Base-by-base conservation (phyloP, 2,113 vertebrate genomes). In the Struthidea cinerea region DNA sequence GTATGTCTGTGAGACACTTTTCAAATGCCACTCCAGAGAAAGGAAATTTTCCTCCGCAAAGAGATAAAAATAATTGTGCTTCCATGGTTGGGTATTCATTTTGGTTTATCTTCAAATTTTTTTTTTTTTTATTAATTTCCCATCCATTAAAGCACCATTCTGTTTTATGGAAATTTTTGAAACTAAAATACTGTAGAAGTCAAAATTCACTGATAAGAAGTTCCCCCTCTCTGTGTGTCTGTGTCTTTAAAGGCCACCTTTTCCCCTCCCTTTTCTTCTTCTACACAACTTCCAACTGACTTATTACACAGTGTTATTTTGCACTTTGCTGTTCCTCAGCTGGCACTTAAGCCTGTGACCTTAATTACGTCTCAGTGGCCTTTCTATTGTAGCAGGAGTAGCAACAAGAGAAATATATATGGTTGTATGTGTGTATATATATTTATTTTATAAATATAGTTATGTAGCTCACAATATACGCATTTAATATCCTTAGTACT, bases 341-440 rank as follows among this genome's bases (percentile, higher is more conserved):
- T 81, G 37, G 11, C 71, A 33, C 30, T 89, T 56, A 41, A 93
- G 18, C 61, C 57, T 89, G 18, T 77, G 82, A 91, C 37, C 41
- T 94, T 97, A 96, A 93, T 96, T 94, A 91, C 21, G 33, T 33
- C 47, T 75, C 61, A 12, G 42, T 84, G 77, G 37, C 42, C 23
- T 27, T 41, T 46, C 49, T 26, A 21, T 26, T 87, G 30, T 30
- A 88, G 28, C 50, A 75, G 56, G 91, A 95, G 44, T 65, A 91
- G 6, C 33, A 76, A 42, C 6, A 12, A 46, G 30, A 52, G 8
- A 61, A 71, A 61, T 73, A 85, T 49, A 33, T 60, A n/a, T 41
- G 44, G 16, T 3, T 55, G 2, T 32, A 22, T 20, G 6, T 32
- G 21, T 0, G 1, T 2, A 20, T 41, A 65, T 13, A 28, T 39